Base-by-base conservation (phyloP, 1,140 invertebrate genomes). In the Camponotus floridanus region DNA sequence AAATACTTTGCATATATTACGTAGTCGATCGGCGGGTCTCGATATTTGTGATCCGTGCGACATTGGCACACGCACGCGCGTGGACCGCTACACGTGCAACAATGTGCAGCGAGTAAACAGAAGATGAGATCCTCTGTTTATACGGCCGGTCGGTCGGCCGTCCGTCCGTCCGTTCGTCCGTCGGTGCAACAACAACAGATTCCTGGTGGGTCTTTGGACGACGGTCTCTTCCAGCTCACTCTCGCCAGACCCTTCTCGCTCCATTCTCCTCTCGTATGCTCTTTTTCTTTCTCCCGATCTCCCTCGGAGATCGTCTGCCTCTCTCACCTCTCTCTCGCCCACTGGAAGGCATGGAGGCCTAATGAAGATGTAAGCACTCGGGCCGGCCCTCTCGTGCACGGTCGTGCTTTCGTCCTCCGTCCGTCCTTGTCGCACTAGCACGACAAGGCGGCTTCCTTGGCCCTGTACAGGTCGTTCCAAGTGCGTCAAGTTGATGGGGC, bases 301-400 rank as follows among this genome's bases (percentile, higher is more conserved):
- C 80, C 76, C 65, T 68, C 62, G 74, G 51, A 59, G 42, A 51
- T 51, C 68, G 42, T 55, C 57, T 45, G 13, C 65, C 55, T 15
- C 42, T 36, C 51, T 78, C 80, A 31, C 71, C 80, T 81, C 78
- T 87, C 87, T 92, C 91, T 42, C 86, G 89, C 76, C 57, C 71
- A 80, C 88, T 87, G 85, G 86, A 84, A 88, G 91, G 91, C 92
- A 93, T 91, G 92, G 91, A 92, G 91, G 93, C 92, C 94, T 95
- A 95, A 95, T 95, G 94, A 95, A 95, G 94, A 95, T 95, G 94
- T 95, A 95, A 95, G 94, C 94, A 95, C 94, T 95, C 94, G 92
- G 71, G 88, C 83, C 92, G 92, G 90, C 91, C 91, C 94, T 94
- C 93, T 94, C 93, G 91, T 94, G 91, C 92, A 92, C 92, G 90